Evolutionary conservation across 2,113 vertebrate species (phyloP).

Genomic region (Ceratotherium simum): DNA sequence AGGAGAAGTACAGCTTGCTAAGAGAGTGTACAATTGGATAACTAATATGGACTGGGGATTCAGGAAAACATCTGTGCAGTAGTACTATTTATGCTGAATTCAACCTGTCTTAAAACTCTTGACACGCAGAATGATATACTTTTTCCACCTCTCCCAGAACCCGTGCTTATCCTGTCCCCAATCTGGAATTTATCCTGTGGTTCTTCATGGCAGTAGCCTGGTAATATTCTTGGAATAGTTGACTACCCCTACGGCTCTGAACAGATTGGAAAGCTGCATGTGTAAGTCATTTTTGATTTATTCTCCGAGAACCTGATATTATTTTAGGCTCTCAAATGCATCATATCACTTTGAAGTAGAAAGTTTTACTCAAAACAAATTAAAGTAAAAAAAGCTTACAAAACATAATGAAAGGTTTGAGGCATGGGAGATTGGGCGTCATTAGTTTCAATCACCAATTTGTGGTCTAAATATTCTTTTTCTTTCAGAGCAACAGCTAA

Average conservation of each 20-base stretch:
- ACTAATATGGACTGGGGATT: neutral
- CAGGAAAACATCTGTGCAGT: neutral
- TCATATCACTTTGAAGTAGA: neutral
- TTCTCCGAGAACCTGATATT: neutral
- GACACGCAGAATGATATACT: neutral
- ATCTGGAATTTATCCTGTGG: neutral
- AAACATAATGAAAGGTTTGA: neutral
- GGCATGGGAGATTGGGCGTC: neutral
- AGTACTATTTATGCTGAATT: neutral
- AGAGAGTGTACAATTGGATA: neutral
- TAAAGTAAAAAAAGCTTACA: neutral
- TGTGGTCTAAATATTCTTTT: neutral
- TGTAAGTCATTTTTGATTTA: neutral
- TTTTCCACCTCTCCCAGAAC: neutral
- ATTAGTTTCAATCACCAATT: neutral
- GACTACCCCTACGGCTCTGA: neutral
- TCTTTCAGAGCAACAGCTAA: neutral
- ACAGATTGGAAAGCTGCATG: neutral
- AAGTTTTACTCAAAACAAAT: neutral
- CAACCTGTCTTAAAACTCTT: neutral
- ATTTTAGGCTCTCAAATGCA: neutral
- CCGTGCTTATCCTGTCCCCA: neutral
- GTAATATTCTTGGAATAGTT: neutral
- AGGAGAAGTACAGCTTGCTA: neutral
- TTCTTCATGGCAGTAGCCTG: neutral